Evolutionary conservation across 2,113 vertebrate genomes (phyloP).

Genomic region (Chamaea fasciata): DNA sequence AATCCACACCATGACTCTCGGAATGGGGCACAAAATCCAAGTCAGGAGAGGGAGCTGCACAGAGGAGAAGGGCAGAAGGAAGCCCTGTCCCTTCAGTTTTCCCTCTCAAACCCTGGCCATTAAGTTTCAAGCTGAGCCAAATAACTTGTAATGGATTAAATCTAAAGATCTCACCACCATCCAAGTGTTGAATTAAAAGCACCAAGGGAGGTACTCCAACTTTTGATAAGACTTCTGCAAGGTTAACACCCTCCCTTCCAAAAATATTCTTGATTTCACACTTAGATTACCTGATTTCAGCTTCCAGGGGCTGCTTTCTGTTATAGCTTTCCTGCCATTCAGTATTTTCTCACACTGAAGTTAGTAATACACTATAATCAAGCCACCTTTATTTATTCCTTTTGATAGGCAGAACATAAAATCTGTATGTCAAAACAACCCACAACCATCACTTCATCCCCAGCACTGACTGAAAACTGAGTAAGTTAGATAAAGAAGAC

Average conservation of each 20-base stretch:
- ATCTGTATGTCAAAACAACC: not conserved
- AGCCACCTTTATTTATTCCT: not conserved
- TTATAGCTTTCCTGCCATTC: not conserved
- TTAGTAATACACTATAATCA: not conserved
- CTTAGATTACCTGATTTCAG: not conserved
- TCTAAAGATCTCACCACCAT: not conserved
- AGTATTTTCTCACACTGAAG: not conserved
- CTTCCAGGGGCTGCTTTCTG: not conserved
- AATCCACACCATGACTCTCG: rapidly evolving
- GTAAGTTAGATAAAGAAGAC: not conserved
- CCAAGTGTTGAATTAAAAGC: not conserved
- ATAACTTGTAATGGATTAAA: not conserved
- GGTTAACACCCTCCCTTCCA: not conserved
- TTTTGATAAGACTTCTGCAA: not conserved
- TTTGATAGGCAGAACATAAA: not conserved
- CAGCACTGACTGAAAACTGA: not conserved
- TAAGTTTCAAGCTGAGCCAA: not conserved
- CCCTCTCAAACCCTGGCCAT: not conserved
- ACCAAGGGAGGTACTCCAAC: not conserved
- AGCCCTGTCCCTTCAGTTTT: not conserved
- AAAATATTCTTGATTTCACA: not conserved
- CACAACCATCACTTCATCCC: not conserved
- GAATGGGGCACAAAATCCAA: not conserved
- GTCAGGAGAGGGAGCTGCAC: not conserved
- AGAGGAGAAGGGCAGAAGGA: not conserved